Base-by-base conservation (phyloP, 2,797 vertebrate species). In the Oreonectes daqikongensis region DNA sequence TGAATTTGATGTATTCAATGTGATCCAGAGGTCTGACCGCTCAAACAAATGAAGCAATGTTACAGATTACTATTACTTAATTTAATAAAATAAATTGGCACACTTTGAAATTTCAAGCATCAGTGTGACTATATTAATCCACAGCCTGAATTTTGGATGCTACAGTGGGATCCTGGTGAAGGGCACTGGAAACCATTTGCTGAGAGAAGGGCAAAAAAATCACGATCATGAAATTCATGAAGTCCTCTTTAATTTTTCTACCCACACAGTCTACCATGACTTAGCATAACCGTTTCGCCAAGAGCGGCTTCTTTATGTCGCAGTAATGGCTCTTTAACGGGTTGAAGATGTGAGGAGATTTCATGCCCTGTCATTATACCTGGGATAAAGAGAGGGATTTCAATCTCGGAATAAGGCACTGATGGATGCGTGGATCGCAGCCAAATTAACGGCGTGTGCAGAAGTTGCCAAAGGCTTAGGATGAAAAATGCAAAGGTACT, bases 281-380 rank as follows among this genome's bases (percentile, higher is more conserved):
- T 53, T 68, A 78, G 65, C 69, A 48, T 75, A 75, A 59, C 15
- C 32, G 14, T 75, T 75, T 67, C 60, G 26, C 66, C 71, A 75
- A 42, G 50, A 59, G 17, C 7, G 9, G 66, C 5, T 68, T 44
- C 69, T 74, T 79, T 79, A 50, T 30, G 14, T 5, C 69, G 38
- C 44, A 22, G 60, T 81, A 72, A 72, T 78, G 26, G 55, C 38
- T 69, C 63, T 81, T 78, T 65, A 81, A 61, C 68, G 59, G 63
- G 42, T 77, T 63, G 71, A 74, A 68, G 59, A 67, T 71, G 75
- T 52, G 65, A 67, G 38, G 61, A 26, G 61, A 75, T 78, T 65
- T 75, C 18, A 68, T 75, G 53, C 60, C 48, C 65, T 38, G 7
- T 77, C 52, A 67, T 69, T 59, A 77, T 60, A 60, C 44, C 68